Evolutionary conservation across 2,113 vertebrate species (phyloP).

Genomic region (Gnathonemus echidnorhynchus): DNA sequence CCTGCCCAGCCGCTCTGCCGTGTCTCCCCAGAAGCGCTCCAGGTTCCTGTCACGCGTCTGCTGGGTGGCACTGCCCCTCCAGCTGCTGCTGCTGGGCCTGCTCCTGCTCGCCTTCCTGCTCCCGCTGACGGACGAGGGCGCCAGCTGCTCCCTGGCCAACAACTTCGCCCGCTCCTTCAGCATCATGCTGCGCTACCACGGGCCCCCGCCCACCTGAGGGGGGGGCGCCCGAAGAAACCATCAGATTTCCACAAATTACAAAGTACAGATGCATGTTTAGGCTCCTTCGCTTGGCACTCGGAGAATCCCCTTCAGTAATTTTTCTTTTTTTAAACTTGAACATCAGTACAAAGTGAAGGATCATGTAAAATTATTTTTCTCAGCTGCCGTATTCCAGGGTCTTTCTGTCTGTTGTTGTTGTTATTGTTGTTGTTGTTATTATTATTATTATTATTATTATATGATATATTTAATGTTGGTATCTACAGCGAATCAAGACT

Average conservation of each 20-base stretch:
- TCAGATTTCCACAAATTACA: background rate
- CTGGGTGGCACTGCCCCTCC: slow-evolving; percentile 70
- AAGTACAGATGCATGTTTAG: background rate
- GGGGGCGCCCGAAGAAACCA: background rate
- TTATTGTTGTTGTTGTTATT: background rate
- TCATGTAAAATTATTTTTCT: background rate
- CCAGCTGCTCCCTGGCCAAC: slow-evolving; percentile 79
- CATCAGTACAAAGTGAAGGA: background rate
- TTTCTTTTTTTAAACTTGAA: background rate
- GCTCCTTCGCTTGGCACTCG: background rate
- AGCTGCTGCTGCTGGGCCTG: slow-evolving; percentile 72
- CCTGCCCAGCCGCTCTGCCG: background rate
- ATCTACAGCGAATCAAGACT: background rate
- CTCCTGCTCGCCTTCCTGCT: slow-evolving; percentile 81
- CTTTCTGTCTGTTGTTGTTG: background rate
- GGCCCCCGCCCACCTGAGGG: slow-evolving; percentile 77
- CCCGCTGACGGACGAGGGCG: slow-evolving; percentile 64
- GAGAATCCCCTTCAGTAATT: background rate
- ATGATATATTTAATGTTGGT: background rate
- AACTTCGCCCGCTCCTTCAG: slow-evolving; percentile 87
- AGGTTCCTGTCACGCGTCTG: slow-evolving; percentile 62
- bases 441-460: too few species aligned
- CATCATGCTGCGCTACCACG: slow-evolving; percentile 76
- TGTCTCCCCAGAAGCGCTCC: slow-evolving; percentile 47
- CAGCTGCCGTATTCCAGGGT: background rate